Percentiles rank a stretch among this genome's conserved stretches.
These are phyloP conservation scores for Neogale vison DNA, from an alignment of 2,113 vertebrate species.

Conservation along the genomic window DNA sequence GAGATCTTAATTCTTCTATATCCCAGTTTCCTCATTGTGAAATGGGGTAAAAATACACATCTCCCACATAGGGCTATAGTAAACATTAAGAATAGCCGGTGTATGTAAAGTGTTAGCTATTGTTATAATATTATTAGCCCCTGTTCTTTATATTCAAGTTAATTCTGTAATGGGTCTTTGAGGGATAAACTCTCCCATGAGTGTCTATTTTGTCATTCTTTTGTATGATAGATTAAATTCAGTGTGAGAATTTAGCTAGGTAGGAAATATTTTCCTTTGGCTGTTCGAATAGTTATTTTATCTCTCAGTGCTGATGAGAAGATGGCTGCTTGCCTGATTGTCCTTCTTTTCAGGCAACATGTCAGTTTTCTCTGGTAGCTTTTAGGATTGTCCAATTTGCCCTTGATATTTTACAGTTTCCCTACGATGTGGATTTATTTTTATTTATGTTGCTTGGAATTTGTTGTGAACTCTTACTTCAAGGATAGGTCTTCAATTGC, in stretches of 20 bases:
- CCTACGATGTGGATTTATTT: neutral
- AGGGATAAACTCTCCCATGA: neutral
- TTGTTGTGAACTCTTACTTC: conserved; percentile 22
- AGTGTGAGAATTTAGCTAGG: neutral
- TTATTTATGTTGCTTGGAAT: neutral
- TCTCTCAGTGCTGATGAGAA: neutral
- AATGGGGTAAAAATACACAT: neutral
- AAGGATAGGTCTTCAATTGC: neutral
- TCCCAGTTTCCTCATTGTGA: neutral
- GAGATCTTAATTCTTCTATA: neutral
- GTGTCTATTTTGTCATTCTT: neutral
- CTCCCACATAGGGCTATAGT: neutral
- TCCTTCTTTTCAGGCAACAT: neutral
- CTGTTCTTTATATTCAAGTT: neutral
- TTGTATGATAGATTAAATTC: neutral
- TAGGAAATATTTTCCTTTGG: neutral
- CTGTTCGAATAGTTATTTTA: neutral
- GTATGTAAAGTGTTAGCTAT: neutral
- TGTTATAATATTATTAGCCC: neutral
- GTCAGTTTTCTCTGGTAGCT: neutral
- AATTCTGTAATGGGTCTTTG: neutral
- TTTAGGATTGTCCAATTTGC: neutral
- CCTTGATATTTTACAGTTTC: neutral
- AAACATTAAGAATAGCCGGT: neutral
- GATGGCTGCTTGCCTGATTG: neutral